Evolutionary conservation across 1,140 invertebrate genomes (phyloP).

Genomic region (Drosophila murphyi): DNA sequence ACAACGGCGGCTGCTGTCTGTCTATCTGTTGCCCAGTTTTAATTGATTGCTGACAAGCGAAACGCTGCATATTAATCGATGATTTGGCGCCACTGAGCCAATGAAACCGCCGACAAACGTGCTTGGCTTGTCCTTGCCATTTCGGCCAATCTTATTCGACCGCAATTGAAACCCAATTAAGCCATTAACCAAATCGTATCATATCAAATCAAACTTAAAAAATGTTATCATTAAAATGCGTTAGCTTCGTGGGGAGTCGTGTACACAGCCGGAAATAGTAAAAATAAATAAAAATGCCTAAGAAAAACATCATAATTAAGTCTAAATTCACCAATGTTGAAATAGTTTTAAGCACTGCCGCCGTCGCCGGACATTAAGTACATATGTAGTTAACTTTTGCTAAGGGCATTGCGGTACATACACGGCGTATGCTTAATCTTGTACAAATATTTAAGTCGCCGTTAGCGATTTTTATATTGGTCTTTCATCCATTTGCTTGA

Average conservation of each 20-base stretch:
- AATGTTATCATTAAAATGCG: conserved; percentile 45
- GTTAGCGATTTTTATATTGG: conserved; percentile 33
- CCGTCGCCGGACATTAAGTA: conserved; percentile 23
- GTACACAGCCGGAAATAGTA: conserved; percentile 22
- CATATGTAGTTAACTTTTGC: conserved; percentile 40
- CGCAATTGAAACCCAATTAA: conserved; percentile 32
- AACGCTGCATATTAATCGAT: conserved; percentile 50
- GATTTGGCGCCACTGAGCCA: conserved; percentile 41
- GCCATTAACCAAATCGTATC: conserved; percentile 27
- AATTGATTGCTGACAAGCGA: conserved; percentile 61
- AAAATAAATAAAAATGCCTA: conserved; percentile 2
- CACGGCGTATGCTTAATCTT: conserved; percentile 46
- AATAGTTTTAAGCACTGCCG: conserved; percentile 26
- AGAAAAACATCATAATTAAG: conserved; percentile 15
- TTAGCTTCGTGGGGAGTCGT: conserved; percentile 38
- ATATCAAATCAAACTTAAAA: conserved; percentile 2
- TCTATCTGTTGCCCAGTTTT: conserved; percentile 26
- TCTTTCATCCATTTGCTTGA: conserved; percentile 34
- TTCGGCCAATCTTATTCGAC: conserved; percentile 47
- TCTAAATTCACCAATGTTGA: conserved; percentile 25
- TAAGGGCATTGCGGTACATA: conserved; percentile 22
- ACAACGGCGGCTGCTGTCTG: conserved; percentile 20
- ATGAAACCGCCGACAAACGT: conserved; percentile 13
- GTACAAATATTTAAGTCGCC: conserved; percentile 35
- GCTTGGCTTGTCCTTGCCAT: conserved; percentile 54